Evolutionary conservation across 2,113 vertebrate genomes (phyloP).

Genomic region (Urocynchramus pylzowi): DNA sequence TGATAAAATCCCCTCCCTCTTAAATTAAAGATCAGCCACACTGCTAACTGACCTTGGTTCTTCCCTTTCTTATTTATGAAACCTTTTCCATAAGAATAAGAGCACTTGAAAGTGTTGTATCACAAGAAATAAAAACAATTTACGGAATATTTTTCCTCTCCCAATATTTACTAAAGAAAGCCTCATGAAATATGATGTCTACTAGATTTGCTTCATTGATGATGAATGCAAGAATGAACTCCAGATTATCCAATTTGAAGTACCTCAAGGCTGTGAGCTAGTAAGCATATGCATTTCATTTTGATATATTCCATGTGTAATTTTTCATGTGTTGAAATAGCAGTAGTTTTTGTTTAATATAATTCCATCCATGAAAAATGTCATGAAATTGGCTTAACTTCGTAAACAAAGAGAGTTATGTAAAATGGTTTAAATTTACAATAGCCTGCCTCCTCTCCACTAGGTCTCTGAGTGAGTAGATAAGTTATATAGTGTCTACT

Average conservation of each 20-base stretch:
- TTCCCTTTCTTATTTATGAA: neutral
- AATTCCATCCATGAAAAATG: neutral
- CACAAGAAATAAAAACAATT: neutral
- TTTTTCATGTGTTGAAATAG: neutral
- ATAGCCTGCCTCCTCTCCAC: neutral
- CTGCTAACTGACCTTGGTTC: neutral
- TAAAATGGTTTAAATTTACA: neutral
- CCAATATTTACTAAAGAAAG: neutral
- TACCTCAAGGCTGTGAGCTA: neutral
- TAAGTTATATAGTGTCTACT: neutral
- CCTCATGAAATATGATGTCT: neutral
- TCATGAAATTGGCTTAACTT: neutral
- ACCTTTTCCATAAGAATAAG: neutral
- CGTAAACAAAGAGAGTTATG: neutral
- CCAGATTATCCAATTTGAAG: neutral
- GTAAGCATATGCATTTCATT: neutral
- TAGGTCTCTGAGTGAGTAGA: neutral
- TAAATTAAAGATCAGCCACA: neutral
- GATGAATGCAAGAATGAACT: neutral
- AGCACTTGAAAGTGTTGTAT: neutral
- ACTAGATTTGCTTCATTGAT: neutral
- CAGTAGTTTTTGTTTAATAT: neutral
- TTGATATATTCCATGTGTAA: neutral
- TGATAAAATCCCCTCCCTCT: accelerated
- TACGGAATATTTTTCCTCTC: neutral